These are phyloP conservation scores for Dascillus cervinus DNA, from an alignment of 2,888 invertebrate species.

Conservation along the genomic window DNA sequence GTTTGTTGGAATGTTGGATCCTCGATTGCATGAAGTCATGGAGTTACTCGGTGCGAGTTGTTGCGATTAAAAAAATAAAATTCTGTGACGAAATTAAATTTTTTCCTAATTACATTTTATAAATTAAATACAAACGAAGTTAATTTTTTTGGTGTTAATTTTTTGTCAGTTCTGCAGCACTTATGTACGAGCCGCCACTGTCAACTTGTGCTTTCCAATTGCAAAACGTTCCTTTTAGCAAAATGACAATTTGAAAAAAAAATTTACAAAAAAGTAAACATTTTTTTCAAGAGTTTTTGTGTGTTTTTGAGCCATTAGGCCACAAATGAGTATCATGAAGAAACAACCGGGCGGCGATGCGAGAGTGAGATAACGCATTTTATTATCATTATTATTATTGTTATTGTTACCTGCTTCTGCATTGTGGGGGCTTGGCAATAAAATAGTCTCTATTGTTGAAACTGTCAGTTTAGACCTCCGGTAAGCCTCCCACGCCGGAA, in stretches of 20 bases:
- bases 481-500: conserved; percentile 10
- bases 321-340: not conserved
- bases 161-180: too few species aligned
- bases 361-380: conserved; percentile 24
- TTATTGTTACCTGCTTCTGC: conserved; percentile 32
- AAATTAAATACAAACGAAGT: not conserved
- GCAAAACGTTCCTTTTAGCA: too few species aligned
- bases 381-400: conserved; percentile 32
- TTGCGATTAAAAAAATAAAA: too few species aligned
- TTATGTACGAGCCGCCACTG: too few species aligned
- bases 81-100: not conserved
- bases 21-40: too few species aligned
- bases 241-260: too few species aligned
- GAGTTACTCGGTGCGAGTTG: too few species aligned
- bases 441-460: conserved; percentile 31
- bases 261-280: too few species aligned
- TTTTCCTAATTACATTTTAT: not conserved
- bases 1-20: too few species aligned
- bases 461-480: conserved; percentile 26
- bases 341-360: not conserved
- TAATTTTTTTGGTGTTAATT: too few species aligned
- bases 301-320: not conserved
- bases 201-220: too few species aligned
- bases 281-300: too few species aligned
- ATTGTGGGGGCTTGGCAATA: conserved; percentile 28